Conservation (phyloP, 2,797 vertebrate genomes). For the Apogon hyalosoma region DNA sequence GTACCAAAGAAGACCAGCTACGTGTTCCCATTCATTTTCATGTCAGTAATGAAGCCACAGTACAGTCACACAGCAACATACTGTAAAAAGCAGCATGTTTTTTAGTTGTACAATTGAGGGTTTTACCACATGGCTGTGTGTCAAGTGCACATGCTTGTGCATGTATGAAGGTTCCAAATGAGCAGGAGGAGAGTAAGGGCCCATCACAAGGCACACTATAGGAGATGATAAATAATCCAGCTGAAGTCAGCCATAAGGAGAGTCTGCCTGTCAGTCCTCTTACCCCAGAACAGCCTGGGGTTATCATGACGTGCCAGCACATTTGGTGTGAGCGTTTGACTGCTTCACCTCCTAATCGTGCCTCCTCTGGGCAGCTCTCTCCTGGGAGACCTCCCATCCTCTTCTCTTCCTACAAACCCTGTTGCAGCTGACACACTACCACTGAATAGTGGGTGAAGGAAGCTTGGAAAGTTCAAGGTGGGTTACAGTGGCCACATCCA, state of each 20-base stretch:
- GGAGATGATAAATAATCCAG: slow-evolving; percentile 88
- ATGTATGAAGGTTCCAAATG: slow-evolving; percentile 82
- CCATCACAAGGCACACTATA: slow-evolving; percentile 79
- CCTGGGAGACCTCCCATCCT: slow-evolving; percentile 73
- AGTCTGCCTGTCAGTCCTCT: slow-evolving; percentile 87
- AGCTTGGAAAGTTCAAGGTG: slow-evolving; percentile 34
- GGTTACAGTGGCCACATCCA: slow-evolving; percentile 13
- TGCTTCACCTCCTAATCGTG: slow-evolving; percentile 88
- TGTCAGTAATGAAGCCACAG: slow-evolving; percentile 13
- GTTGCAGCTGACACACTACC: slow-evolving; percentile 46
- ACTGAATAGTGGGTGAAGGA: slow-evolving; percentile 35
- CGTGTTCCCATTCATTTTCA: slow-evolving; percentile 17
- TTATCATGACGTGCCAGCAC: slow-evolving; percentile 88
- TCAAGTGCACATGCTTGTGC: slow-evolving; percentile 40
- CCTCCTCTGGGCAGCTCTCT: slow-evolving; percentile 85
- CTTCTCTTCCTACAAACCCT: slow-evolving; percentile 53
- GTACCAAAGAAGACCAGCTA: neutral
- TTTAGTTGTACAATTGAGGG: slow-evolving; percentile 17
- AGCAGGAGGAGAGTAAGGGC: slow-evolving; percentile 73
- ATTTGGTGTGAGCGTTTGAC: slow-evolving; percentile 86
- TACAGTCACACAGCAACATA: slow-evolving; percentile 16
- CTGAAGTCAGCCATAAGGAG: slow-evolving; percentile 87
- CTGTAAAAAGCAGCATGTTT: slow-evolving; percentile 15
- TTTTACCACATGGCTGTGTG: slow-evolving; percentile 47
- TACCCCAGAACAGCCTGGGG: slow-evolving; percentile 86